phyloP scores from a whole-genome alignment of 2,797 vertebrate genomes.

The Eurystomus glaucurus region DNA sequence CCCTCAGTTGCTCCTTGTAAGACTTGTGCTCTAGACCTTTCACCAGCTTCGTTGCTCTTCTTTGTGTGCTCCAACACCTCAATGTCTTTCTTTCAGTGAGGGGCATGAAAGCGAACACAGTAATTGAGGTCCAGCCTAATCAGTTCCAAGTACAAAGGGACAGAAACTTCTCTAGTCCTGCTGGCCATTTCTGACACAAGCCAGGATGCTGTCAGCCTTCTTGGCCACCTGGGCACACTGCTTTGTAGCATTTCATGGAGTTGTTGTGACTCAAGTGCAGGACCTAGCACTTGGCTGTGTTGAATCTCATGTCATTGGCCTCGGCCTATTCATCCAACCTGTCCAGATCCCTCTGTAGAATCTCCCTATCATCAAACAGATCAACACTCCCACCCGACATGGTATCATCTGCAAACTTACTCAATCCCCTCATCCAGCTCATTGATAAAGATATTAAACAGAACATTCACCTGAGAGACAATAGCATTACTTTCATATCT shows the following conservation, averaged over 20 bases:
- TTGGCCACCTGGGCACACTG: background rate
- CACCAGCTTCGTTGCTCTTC: background rate
- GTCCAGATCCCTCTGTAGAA: background rate
- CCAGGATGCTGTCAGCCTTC: background rate
- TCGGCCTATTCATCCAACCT: rapidly evolving
- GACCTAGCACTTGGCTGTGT: background rate
- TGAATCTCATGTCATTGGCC: rapidly evolving
- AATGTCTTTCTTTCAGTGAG: background rate
- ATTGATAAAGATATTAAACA: background rate
- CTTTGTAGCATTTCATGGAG: rapidly evolving
- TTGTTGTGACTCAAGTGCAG: background rate
- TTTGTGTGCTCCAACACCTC: background rate
- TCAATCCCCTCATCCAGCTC: background rate
- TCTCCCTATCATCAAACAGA: background rate
- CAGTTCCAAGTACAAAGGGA: background rate
- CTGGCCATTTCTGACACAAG: background rate
- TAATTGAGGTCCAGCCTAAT: background rate
- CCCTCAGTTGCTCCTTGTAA: no score
- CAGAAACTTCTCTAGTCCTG: background rate
- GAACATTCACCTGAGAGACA: rapidly evolving
- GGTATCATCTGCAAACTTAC: background rate
- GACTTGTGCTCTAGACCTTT: background rate
- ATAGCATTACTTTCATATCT: background rate
- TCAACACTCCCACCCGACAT: rapidly evolving
- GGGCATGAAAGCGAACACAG: no score